Conservation (phyloP, 2,797 vertebrate species). For the Pipistrellus pipistrellus region DNA sequence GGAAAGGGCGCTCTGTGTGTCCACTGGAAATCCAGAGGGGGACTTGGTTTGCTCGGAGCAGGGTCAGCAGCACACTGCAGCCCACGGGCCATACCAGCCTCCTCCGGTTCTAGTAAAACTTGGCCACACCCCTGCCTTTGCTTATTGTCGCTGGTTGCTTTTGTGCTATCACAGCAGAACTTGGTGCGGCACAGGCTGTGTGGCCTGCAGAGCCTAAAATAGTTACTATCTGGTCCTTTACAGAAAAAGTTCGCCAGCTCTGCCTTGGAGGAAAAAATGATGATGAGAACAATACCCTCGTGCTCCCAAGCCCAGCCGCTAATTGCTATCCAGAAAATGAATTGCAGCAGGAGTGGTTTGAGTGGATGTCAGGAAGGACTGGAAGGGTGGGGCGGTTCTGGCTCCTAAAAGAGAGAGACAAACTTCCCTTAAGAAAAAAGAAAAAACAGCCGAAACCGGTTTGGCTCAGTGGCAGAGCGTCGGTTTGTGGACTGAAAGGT, state of each 20-base stretch:
- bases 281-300: background rate
- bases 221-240: background rate
- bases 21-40: background rate
- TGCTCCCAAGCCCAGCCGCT: background rate
- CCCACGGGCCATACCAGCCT: background rate
- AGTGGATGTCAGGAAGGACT: background rate
- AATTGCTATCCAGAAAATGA: background rate
- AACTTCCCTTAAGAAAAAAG: constrained; percentile 25
- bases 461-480: no score
- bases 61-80: background rate
- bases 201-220: background rate
- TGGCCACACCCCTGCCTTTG: background rate
- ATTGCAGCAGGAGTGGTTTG: background rate
- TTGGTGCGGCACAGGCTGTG: background rate
- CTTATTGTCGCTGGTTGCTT: background rate
- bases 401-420: background rate
- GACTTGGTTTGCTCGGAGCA: background rate
- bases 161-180: background rate
- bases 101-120: background rate
- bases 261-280: background rate
- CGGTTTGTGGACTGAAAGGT: no score
- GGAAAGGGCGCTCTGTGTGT: background rate
- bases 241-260: constrained; percentile 4
- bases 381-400: background rate
- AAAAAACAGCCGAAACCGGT: no score